Conservation (phyloP, 2,113 vertebrate species). For the Pimephales promelas region DNA sequence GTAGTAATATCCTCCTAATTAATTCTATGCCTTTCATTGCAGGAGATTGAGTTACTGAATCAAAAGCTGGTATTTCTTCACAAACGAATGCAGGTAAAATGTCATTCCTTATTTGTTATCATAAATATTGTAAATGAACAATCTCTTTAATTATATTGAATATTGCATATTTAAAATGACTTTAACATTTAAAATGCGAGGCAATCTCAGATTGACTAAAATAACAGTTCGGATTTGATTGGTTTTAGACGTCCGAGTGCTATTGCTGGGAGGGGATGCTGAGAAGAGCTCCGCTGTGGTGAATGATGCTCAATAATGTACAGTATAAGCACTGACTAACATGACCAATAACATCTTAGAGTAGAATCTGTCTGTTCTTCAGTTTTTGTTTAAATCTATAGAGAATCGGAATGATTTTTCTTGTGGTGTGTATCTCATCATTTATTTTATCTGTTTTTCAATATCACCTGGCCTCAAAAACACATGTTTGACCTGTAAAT, state of each 20-base stretch:
- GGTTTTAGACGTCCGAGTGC: slow-evolving; percentile 72
- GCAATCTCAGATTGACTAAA: not conserved
- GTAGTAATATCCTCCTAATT: not conserved
- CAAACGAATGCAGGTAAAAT: slow-evolving; percentile 74
- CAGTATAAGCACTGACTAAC: not conserved
- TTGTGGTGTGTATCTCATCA: not conserved
- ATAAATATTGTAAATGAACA: not conserved
- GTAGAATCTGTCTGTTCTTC: not conserved
- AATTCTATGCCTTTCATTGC: slow-evolving; percentile 23
- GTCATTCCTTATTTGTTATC: not conserved
- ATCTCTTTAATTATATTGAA: too few species aligned
- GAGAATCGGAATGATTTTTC: not conserved
- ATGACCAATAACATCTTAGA: not conserved
- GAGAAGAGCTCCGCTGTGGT: slow-evolving; percentile 75
- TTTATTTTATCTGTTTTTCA: not conserved
- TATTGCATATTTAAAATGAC: too few species aligned
- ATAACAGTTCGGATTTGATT: not conserved
- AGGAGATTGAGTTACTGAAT: slow-evolving; percentile 75
- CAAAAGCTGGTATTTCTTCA: slow-evolving; percentile 76
- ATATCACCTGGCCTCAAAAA: too few species aligned
- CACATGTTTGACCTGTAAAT: too few species aligned
- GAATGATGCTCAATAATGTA: slow-evolving; percentile 38
- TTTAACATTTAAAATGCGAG: not conserved
- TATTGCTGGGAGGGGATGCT: slow-evolving; percentile 72
- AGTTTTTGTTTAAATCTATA: not conserved